Evolutionary conservation across 2,888 invertebrate genomes (phyloP).

Genomic region (Pegoplata infirma): DNA sequence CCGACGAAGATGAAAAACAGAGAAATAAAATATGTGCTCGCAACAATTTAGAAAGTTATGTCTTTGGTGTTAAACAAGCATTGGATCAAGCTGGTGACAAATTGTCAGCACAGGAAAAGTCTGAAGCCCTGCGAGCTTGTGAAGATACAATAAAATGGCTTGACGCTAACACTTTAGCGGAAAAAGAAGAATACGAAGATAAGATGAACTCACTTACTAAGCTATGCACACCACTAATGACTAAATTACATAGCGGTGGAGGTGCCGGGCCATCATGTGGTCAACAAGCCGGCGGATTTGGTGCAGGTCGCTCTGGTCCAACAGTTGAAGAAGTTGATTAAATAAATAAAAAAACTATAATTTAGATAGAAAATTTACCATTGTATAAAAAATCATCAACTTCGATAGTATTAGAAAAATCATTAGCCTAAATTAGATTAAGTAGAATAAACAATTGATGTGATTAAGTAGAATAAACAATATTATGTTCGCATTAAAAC

Average conservation of each 20-base stretch:
- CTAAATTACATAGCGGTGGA: constrained; percentile 79
- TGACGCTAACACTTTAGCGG: constrained; percentile 86
- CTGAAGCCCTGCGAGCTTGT: constrained; percentile 82
- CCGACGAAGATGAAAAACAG: constrained; percentile 86
- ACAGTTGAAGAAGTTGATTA: constrained; percentile 70
- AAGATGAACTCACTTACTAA: constrained; percentile 67
- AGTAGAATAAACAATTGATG: no score
- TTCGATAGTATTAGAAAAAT: no score
- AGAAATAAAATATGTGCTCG: constrained; percentile 82
- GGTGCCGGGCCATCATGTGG: constrained; percentile 78
- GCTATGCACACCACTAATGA: constrained; percentile 72
- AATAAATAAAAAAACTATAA: neutral
- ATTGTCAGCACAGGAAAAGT: constrained; percentile 83
- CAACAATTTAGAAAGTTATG: constrained; percentile 82
- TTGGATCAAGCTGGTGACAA: constrained; percentile 82
- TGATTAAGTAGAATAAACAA: no score
- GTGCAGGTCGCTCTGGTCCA: constrained; percentile 77
- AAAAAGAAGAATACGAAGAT: constrained; percentile 85
- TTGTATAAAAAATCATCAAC: no score
- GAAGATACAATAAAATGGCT: constrained; percentile 84
- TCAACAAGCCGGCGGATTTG: constrained; percentile 82
- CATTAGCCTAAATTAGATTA: no score
- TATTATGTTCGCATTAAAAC: no score
- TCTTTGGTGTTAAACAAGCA: constrained; percentile 84
- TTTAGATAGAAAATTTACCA: no score